Conservation (phyloP, 2,888 invertebrate genomes). For the Iselma pallidipennis region DNA sequence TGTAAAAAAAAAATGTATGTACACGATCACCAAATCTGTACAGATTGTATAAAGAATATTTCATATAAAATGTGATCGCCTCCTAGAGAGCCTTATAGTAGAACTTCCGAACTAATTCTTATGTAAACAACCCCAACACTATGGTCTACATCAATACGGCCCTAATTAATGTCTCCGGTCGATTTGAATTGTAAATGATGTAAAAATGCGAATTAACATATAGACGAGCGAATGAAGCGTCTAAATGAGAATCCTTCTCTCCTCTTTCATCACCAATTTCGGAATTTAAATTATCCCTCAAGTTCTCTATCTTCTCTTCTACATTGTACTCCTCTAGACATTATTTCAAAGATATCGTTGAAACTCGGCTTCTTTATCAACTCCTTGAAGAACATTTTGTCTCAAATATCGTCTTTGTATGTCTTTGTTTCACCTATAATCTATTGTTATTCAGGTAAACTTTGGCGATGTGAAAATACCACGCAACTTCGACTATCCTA, state of each 20-base stretch:
- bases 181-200: slow-evolving; percentile 35
- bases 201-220: slow-evolving; percentile 29
- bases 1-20: no score
- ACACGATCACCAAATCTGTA: no score
- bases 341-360: no score
- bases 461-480: slow-evolving; percentile 88
- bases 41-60: no score
- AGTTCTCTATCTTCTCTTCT: no score
- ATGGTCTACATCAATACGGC: neutral
- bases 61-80: no score
- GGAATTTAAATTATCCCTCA: no score
- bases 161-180: slow-evolving; percentile 1
- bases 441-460: slow-evolving; percentile 67
- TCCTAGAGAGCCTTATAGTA: no score
- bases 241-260: slow-evolving; percentile 16
- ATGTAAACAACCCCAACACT: neutral
- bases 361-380: neutral
- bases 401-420: neutral
- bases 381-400: no score
- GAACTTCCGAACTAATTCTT: neutral
- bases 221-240: slow-evolving; percentile 16
- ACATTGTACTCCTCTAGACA: no score
- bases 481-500: slow-evolving; percentile 76
- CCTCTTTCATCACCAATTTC: neutral
- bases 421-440: no score